A percentile compares a stretch with the other conserved stretches of the same genome.
Conservation (phyloP, 2,888 invertebrate species). For the Cyclophora albipunctata region DNA sequence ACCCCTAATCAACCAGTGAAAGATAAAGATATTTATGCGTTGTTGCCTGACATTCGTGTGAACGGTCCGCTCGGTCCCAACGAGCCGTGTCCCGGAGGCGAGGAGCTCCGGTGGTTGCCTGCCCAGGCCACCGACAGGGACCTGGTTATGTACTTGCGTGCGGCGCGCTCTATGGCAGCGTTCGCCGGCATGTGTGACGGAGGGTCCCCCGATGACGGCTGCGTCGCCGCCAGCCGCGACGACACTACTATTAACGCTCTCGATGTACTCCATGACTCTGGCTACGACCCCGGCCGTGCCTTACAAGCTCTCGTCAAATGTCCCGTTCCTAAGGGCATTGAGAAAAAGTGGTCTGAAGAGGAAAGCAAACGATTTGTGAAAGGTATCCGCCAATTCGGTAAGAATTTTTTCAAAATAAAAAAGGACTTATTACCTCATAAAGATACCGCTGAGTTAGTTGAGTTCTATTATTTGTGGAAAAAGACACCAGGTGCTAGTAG, state of each 20-base stretch:
- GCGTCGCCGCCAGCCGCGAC: constrained; percentile 96
- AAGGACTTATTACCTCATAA: constrained; percentile 97
- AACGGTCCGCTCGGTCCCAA: constrained; percentile 64
- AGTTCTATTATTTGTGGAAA: constrained; percentile 99
- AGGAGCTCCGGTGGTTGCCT: constrained; percentile 96
- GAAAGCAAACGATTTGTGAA: constrained; percentile 99
- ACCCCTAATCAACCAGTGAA: constrained; percentile 71
- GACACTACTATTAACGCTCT: constrained; percentile 98
- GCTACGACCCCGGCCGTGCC: constrained; percentile 97
- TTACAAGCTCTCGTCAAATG: constrained; percentile 97
- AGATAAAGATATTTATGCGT: constrained; percentile 72
- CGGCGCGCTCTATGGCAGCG: constrained; percentile 98
- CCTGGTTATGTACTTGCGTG: constrained; percentile 97
- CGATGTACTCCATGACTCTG: constrained; percentile 95
- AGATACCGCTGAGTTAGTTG: constrained; percentile 97
- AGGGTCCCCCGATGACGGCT: constrained; percentile 97
- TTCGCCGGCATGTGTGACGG: constrained; percentile 99
- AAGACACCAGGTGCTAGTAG: constrained; percentile 98
- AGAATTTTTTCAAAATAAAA: constrained; percentile 98
- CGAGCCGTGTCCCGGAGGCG: constrained; percentile 77
- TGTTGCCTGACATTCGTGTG: constrained; percentile 73
- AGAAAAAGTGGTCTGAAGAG: constrained; percentile 98
- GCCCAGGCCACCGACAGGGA: constrained; percentile 95
- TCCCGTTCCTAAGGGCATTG: constrained; percentile 96
- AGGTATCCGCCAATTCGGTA: constrained; percentile 98